Evolutionary conservation across 1,140 invertebrate genomes (phyloP).

Genomic region (Drosophila micromelanica): DNA sequence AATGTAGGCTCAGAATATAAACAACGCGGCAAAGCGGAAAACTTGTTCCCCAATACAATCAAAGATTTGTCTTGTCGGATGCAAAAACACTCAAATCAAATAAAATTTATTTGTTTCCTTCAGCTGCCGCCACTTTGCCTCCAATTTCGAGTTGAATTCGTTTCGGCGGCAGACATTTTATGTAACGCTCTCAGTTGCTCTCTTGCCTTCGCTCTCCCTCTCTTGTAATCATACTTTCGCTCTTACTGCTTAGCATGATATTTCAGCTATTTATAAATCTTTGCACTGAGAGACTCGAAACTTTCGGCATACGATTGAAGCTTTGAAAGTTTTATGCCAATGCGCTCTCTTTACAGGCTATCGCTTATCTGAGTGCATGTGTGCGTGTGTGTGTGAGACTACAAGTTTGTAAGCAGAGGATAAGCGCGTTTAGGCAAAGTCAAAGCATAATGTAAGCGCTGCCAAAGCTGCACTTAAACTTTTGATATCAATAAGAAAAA

Average conservation of each 20-base stretch:
- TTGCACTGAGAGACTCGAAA: constrained; percentile 36
- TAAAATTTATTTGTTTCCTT: constrained; percentile 76
- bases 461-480: constrained; percentile 81
- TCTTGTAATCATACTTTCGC: not conserved
- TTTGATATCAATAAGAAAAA: constrained; percentile 76
- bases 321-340: constrained; percentile 16
- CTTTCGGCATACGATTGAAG: constrained; percentile 44
- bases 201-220: not conserved
- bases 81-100: constrained; percentile 73
- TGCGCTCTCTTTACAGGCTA: constrained; percentile 3
- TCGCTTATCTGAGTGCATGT: not conserved
- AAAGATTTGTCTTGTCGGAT: constrained; percentile 48
- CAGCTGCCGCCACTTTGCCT: constrained; percentile 8
- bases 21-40: constrained; percentile 66
- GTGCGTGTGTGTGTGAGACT: constrained; percentile 10
- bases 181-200: constrained; percentile 13
- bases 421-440: constrained; percentile 67
- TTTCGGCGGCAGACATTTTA: constrained; percentile 16
- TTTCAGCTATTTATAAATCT: constrained; percentile 53
- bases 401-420: constrained; percentile 67
- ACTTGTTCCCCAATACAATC: constrained; percentile 64
- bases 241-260: constrained; percentile 59
- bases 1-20: constrained; percentile 37
- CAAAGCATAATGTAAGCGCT: constrained; percentile 78
- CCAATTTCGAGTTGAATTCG: constrained; percentile 3